Evolutionary conservation across 1,140 invertebrate genomes (phyloP), one percentile per base, ranked within the genome.

Genomic region (Drosophila sechellia): DNA sequence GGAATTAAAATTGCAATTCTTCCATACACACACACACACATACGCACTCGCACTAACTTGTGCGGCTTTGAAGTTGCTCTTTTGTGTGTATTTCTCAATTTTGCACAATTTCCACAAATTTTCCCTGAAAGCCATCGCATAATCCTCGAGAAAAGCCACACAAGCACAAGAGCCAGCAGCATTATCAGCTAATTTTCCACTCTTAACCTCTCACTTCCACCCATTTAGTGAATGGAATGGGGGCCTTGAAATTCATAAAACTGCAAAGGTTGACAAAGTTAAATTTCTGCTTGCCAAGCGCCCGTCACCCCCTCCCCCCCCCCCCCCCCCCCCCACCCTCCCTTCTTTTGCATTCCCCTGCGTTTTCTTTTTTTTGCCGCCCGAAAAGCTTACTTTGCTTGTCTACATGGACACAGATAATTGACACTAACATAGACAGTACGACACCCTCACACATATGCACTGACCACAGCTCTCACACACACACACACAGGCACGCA

Each of bases 201-300:
- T 52, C 35, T 42, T 64, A 68, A 65, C 45, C 57, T 61, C 45
- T 66, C 45, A 48, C 43, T 60, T 40, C 56, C 15, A 11, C 37
- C 17, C 35, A 34, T 34, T 66, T 31, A 20, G 40, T 35, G 17
- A 31, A 31, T 37, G 4, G 13, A 2, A 12, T 37, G 10, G 20
- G 25, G 50, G 17, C 48, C 66, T 84, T 79, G 60, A 76, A 79
- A 84, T 84, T 75, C 60, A 71, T 76, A 79, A 83, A 83, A 84
- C 65, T 84, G 80, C 80, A 72, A 72, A 84, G 80, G 71, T 84
- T 84, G 64, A 79, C 77, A 84, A 84, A 85, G 80, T 79, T 74
- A 63, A 42, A 54, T 22, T 60, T 43, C 39, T 54, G 39, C 59
- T 53, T 13, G 43, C 31, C 56, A 40, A 46, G 55, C 58, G 17